phyloP scores from a whole-genome alignment of 30 jellyfish, hydroid and myxozoan species.

The Aurelia aurita region DNA sequence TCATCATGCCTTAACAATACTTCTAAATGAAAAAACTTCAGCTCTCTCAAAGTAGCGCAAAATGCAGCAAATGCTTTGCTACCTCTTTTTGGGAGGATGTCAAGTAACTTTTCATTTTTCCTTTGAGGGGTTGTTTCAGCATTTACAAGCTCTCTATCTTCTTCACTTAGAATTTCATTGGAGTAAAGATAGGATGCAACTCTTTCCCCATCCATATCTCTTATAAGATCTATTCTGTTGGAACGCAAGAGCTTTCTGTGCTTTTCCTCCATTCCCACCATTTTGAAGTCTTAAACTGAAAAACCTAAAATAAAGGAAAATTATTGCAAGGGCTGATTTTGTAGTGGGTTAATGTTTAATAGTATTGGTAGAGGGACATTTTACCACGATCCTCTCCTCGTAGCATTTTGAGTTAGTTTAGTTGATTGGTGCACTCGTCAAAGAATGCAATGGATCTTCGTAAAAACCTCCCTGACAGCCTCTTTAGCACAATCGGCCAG shows the following conservation, averaged over 20 bases:
- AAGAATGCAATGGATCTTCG: too few relatives aligned
- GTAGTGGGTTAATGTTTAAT: too few relatives aligned
- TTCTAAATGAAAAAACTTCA: constrained; percentile 48
- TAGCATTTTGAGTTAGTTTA: too few relatives aligned
- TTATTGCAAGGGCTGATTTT: neutral
- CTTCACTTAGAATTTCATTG: constrained; percentile 58
- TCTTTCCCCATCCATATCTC: constrained; percentile 76
- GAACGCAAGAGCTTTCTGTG: constrained; percentile 84
- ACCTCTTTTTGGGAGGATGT: constrained; percentile 78
- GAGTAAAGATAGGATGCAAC: constrained; percentile 70
- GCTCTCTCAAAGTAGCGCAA: constrained; percentile 51
- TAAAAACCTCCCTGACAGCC: too few relatives aligned
- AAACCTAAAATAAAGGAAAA: neutral
- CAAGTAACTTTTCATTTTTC: constrained; percentile 87
- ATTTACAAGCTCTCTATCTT: constrained; percentile 68
- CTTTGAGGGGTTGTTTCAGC: constrained; percentile 59
- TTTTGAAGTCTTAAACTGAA: neutral
- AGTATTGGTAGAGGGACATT: too few relatives aligned
- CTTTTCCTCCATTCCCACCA: constrained; percentile 84
- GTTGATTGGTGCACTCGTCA: too few relatives aligned
- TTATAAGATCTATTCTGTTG: constrained; percentile 71
- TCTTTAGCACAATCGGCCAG: too few relatives aligned
- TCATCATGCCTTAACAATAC: constrained; percentile 48
- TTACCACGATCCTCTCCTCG: too few relatives aligned
- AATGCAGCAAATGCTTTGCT: constrained; percentile 81